These are phyloP conservation scores for Aphelenchoides besseyi DNA, from an alignment of 1,140 invertebrate genomes.

Conservation along the genomic window DNA sequence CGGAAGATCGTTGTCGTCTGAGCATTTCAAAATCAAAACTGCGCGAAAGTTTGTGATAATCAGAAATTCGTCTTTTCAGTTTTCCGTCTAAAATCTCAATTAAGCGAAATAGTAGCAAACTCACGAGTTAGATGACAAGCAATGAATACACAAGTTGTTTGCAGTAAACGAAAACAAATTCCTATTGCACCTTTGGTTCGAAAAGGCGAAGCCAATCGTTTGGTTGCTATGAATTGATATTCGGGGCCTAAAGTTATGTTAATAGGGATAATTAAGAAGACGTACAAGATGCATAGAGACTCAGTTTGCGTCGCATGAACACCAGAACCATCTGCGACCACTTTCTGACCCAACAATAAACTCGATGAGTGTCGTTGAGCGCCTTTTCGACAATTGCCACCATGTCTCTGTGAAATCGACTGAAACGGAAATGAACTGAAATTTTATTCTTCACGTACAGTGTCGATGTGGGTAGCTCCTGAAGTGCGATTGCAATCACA, in stretches of 20 bases:
- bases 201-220: slow-evolving; percentile 38
- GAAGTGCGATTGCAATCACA: slow-evolving; percentile 46
- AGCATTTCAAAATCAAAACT: slow-evolving; percentile 39
- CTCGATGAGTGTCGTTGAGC: slow-evolving; percentile 43
- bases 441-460: slow-evolving; percentile 16
- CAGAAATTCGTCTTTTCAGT: slow-evolving; percentile 39
- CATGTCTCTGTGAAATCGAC: slow-evolving; percentile 39
- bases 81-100: slow-evolving; percentile 39
- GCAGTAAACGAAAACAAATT: slow-evolving; percentile 47
- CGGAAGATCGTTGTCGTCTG: neutral
- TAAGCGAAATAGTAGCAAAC: slow-evolving; percentile 24
- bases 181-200: slow-evolving; percentile 51
- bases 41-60: slow-evolving; percentile 43
- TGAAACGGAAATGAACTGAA: slow-evolving; percentile 20
- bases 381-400: slow-evolving; percentile 41
- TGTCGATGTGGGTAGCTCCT: slow-evolving; percentile 48
- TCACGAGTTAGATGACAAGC: slow-evolving; percentile 51
- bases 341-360: slow-evolving; percentile 50
- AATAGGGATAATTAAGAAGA: slow-evolving; percentile 18
- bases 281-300: slow-evolving; percentile 44
- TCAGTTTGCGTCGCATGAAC: slow-evolving; percentile 37
- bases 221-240: slow-evolving; percentile 49
- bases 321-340: slow-evolving; percentile 53
- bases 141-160: slow-evolving; percentile 45
- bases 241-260: slow-evolving; percentile 39